These are phyloP conservation scores for Sinocyclocheilus maitianheensis DNA, from an alignment of 2,113 vertebrate genomes.

Conservation along the genomic window DNA sequence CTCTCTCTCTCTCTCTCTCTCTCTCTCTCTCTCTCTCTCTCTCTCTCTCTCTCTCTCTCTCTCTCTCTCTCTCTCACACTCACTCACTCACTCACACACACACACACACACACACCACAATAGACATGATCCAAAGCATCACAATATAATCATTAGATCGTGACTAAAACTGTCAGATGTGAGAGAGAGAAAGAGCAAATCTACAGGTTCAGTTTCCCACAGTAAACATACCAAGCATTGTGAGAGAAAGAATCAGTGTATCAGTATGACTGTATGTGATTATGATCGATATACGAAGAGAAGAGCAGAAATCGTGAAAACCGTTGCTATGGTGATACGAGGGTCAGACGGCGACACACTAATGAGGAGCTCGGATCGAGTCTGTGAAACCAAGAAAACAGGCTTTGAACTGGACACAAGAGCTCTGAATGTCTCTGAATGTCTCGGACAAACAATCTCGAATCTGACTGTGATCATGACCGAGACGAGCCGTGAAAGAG, in stretches of 20 bases:
- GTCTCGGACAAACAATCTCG: too few relatives aligned
- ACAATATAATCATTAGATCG: too few relatives aligned
- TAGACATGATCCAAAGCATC: too few relatives aligned
- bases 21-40: too few relatives aligned
- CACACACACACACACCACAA: too few relatives aligned
- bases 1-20: too few relatives aligned
- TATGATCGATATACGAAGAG: not conserved
- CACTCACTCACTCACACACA: too few relatives aligned
- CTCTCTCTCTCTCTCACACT: too few relatives aligned
- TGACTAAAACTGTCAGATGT: too few relatives aligned
- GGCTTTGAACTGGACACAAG: not conserved
- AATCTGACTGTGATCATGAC: constrained; percentile 6
- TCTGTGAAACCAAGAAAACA: not conserved
- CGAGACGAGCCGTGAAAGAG: too few relatives aligned
- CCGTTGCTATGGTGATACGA: constrained; percentile 40
- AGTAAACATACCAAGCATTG: not conserved
- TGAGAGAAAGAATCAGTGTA: not conserved
- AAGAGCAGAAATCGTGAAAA: not conserved
- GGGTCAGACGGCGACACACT: not conserved
- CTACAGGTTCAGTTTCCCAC: not conserved
- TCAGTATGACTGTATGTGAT: not conserved
- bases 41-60: too few relatives aligned
- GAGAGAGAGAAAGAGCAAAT: too few relatives aligned
- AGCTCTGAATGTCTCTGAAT: not conserved
- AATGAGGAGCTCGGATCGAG: constrained; percentile 29